These are phyloP conservation scores for Zaprionus capensis DNA, from an alignment of 1,140 invertebrate genomes.

Conservation along the genomic window DNA sequence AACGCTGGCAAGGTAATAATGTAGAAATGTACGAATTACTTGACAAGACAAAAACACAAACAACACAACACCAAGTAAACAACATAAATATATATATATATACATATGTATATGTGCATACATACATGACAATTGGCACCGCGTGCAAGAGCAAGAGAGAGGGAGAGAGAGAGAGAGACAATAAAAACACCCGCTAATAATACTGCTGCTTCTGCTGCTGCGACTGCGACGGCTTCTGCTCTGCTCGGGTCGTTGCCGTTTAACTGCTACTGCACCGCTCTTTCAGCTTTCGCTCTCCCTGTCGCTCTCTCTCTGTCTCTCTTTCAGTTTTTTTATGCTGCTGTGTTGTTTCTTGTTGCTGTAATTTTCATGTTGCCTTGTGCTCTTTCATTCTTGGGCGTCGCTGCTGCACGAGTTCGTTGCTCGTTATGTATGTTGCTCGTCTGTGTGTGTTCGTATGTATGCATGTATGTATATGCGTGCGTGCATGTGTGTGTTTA, in stretches of 20 bases:
- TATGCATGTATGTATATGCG: not conserved
- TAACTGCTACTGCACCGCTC: constrained; percentile 37
- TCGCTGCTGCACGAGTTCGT: constrained; percentile 75
- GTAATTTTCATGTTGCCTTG: constrained; percentile 78
- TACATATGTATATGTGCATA: constrained; percentile 54
- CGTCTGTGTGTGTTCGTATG: constrained; percentile 24
- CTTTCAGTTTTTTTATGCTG: constrained; percentile 60
- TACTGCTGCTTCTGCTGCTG: constrained; percentile 46
- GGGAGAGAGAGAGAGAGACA: constrained; percentile 19
- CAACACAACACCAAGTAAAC: constrained; percentile 34
- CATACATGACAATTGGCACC: constrained; percentile 65
- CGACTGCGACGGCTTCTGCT: constrained; percentile 18
- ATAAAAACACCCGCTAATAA: constrained; percentile 72
- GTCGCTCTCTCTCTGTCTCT: constrained; percentile 42
- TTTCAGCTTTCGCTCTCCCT: constrained; percentile 8
- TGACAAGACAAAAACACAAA: constrained; percentile 47
- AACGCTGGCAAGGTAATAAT: constrained; percentile 34
- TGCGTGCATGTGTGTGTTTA: constrained; percentile 63
- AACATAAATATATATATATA: constrained; percentile 64
- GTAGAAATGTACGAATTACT: constrained; percentile 43
- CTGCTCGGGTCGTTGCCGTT: constrained; percentile 51
- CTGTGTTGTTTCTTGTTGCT: constrained; percentile 55
- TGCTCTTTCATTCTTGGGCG: constrained; percentile 78
- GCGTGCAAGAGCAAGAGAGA: constrained; percentile 17
- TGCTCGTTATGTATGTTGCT: constrained; percentile 49